Percentiles rank a stretch among this genome's conserved stretches.
These are phyloP conservation scores for Drosophila pseudoananassae DNA, from an alignment of 1,140 invertebrate genomes.

Conservation along the genomic window DNA sequence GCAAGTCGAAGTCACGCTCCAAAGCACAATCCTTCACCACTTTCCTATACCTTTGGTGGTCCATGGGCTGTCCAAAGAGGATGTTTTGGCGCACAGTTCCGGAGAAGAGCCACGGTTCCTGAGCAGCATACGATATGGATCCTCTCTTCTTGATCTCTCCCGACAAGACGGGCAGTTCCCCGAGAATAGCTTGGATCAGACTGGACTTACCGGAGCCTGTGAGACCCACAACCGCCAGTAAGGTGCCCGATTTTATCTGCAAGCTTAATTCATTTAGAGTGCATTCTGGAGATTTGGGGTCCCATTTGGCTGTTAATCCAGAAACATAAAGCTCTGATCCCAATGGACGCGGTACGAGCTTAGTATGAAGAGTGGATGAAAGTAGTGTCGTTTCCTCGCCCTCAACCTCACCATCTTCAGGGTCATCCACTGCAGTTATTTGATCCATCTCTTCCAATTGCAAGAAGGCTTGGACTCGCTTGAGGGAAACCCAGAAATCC, in stretches of 20 bases:
- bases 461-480: constrained; percentile 89
- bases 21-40: constrained; percentile 91
- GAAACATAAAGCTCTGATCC: constrained; percentile 7
- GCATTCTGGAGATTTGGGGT: constrained; percentile 81
- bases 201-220: constrained; percentile 92
- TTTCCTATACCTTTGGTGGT: constrained; percentile 89
- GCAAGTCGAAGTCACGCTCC: constrained; percentile 90
- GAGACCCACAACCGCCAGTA: constrained; percentile 89
- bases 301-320: constrained; percentile 73
- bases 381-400: constrained; percentile 61
- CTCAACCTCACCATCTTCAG: constrained; percentile 21
- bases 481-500: constrained; percentile 88
- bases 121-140: constrained; percentile 94
- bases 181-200: constrained; percentile 91
- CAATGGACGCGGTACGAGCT: no score
- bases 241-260: constrained; percentile 84
- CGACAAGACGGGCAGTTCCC: constrained; percentile 89
- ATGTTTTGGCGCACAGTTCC: constrained; percentile 95
- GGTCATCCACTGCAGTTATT: constrained; percentile 55
- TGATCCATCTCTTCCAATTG: constrained; percentile 87
- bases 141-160: constrained; percentile 90
- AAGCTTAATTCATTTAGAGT: constrained; percentile 87
- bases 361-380: constrained; percentile 1
- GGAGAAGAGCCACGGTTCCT: constrained; percentile 95
- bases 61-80: constrained; percentile 91